Base-by-base conservation (phyloP, 2,113 vertebrate species). In the Neogale vison region DNA sequence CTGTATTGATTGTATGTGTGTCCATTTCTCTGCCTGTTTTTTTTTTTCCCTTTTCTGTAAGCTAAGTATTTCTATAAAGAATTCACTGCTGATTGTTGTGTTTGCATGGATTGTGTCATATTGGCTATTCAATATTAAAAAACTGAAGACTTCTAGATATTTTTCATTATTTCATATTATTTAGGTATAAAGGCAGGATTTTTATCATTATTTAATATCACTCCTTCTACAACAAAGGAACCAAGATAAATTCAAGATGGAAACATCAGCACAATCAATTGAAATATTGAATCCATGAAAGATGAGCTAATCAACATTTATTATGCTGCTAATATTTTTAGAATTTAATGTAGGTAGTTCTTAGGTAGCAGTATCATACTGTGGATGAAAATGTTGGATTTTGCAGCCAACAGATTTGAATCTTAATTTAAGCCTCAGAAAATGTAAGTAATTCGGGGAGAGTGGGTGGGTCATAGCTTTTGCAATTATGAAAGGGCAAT, bases 171-270 rank as follows among this genome's bases (percentile, higher is more conserved):
- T 69, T 71, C 45, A 52, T 63, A 47, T 88, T 82, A 76, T 71
- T 88, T 84, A 79, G 9, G 45, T 39, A 42, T 81, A 74, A 86
- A 50, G 80, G 36, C 9, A 77, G 50, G 39, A 71, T 0, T 74
- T 81, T 29, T 76, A 26, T 42, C 18, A 57, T 57, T 79, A 55
- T 13, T 63, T 79, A 31, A n/a, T 86, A 72, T 47, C 65, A 67
- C 9, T 20, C 24, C 39, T 86, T 76, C 36, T 77, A 47, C 36
- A 17, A 39, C 10, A 18, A 69, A 39, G 5, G 31, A 67, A 14
- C 89, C 34, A 95, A 31, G 80, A 86, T 96, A 69, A 90, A 74
- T 90, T 93, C n/a, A 79, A 67, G 13, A 50, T n/a, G 45, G 34
- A 71, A 96, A 61, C 8, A 57, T 72, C 7, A 29, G 69, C n/a